A percentile compares a stretch with the other conserved stretches of the same genome.
These are phyloP conservation scores for Sorex maritimensis DNA, from an alignment of 2,797 vertebrate species.

Conservation along the genomic window DNA sequence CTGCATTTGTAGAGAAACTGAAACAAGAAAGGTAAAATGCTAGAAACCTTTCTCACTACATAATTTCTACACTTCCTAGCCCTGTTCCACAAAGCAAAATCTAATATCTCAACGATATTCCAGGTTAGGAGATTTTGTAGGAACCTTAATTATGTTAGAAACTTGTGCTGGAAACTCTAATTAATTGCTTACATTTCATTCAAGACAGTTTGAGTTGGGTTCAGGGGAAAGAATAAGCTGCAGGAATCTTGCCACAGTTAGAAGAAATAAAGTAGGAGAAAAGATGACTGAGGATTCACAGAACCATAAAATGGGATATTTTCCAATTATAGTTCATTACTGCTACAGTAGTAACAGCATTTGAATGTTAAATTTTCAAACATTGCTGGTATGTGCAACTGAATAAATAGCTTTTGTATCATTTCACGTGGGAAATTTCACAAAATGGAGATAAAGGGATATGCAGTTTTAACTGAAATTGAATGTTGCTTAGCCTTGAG, in stretches of 20 bases:
- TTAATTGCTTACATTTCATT: constrained; percentile 35
- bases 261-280: neutral
- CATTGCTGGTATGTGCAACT: constrained; percentile 79
- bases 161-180: neutral
- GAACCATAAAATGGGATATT: constrained; percentile 76
- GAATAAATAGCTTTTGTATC: constrained; percentile 74
- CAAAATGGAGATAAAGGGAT: constrained; percentile 21
- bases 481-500: constrained; percentile 44
- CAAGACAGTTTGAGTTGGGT: neutral
- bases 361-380: constrained; percentile 47
- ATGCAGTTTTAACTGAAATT: neutral
- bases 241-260: neutral
- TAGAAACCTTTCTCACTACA: neutral
- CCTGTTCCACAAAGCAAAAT: neutral
- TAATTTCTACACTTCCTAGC: neutral
- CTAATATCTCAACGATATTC: neutral
- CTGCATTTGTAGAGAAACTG: constrained; percentile 17
- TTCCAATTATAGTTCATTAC: constrained; percentile 86
- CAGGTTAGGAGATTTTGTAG: neutral
- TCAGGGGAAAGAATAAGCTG: constrained; percentile 11
- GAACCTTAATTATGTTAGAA: constrained; percentile 27
- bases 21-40: constrained; percentile 18
- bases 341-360: constrained; percentile 78
- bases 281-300: constrained; percentile 67
- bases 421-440: constrained; percentile 66